A percentile compares a stretch with the other conserved stretches of the same genome.
These are phyloP conservation scores for Bombus pyrosoma DNA, from an alignment of 1,140 invertebrate genomes.

Conservation along the genomic window DNA sequence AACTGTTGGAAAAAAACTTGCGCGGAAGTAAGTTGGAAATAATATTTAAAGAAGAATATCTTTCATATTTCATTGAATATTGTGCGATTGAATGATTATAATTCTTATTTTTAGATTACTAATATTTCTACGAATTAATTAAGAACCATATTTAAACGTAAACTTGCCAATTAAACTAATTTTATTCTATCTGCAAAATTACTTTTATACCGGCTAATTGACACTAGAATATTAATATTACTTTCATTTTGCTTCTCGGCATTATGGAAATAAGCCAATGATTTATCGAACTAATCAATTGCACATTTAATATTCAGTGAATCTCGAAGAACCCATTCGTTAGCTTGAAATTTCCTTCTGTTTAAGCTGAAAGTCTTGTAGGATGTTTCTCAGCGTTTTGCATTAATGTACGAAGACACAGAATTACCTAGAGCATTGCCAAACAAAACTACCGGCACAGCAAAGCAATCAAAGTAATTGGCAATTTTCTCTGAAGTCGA, in stretches of 20 bases:
- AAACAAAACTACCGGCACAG: constrained; percentile 7
- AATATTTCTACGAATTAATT: too few species aligned
- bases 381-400: neutral
- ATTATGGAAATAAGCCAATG: constrained; percentile 9
- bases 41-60: neutral
- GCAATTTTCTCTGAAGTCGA: constrained; percentile 60
- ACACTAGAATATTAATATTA: neutral
- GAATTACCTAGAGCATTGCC: constrained; percentile 4
- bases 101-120: neutral
- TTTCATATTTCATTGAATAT: neutral
- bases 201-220: neutral
- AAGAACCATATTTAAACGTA: too few species aligned
- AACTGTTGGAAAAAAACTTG: neutral
- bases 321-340: neutral
- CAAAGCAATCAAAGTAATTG: constrained; percentile 61
- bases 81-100: neutral
- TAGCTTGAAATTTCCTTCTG: constrained; percentile 13
- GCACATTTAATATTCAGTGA: constrained; percentile 7
- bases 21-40: too few species aligned
- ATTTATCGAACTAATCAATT: neutral
- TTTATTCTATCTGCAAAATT: neutral
- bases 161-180: neutral
- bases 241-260: neutral
- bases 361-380: neutral
- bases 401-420: constrained; percentile 26